Evolutionary conservation across 2,113 vertebrate species (phyloP).

Genomic region (Nycticorax nycticorax): DNA sequence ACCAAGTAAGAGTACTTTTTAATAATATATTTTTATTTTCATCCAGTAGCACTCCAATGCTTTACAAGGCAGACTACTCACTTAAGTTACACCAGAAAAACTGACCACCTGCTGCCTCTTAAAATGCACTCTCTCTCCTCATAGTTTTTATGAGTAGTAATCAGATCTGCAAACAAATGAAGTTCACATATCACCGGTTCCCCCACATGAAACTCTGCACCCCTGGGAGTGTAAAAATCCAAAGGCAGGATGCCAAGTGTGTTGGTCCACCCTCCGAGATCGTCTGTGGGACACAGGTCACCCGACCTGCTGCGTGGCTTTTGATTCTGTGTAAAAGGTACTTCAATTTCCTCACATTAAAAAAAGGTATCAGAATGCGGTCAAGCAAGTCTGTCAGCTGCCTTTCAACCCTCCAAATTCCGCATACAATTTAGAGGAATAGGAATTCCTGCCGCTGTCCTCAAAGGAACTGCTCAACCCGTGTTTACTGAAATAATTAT

Average conservation of each 20-base stretch:
- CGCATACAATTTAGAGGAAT: background rate
- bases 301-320: background rate
- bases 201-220: background rate
- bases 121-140: background rate
- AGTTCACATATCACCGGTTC: rapidly evolving
- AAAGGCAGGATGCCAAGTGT: background rate
- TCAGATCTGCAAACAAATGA: background rate
- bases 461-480: background rate
- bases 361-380: background rate
- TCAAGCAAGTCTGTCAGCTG: background rate
- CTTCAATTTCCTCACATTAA: background rate
- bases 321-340: background rate
- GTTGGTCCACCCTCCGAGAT: background rate
- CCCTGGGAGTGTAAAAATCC: background rate
- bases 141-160: background rate
- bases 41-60: too few relatives aligned
- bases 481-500: background rate
- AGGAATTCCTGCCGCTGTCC: background rate
- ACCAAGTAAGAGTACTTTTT: background rate
- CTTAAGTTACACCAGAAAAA: background rate
- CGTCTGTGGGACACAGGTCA: background rate
- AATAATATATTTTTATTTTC: background rate
- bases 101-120: background rate
- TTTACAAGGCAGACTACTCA: background rate
- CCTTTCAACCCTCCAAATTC: background rate